Base-by-base conservation (phyloP, 2,797 vertebrate genomes). In the Buceros bicornis region DNA sequence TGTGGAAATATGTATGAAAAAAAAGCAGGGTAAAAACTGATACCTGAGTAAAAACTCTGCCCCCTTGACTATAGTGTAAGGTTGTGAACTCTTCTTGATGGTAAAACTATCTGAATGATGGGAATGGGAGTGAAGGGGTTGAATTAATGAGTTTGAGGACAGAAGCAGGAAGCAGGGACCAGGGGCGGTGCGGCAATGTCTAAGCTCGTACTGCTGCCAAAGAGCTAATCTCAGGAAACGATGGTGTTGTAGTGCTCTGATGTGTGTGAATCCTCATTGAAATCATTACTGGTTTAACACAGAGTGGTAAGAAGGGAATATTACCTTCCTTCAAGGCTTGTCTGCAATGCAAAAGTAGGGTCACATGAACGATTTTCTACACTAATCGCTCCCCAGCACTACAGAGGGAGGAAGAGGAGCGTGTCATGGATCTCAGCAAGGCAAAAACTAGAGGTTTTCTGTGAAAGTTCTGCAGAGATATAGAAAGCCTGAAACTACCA, bases 371-470 rank as follows among this genome's bases (percentile, higher is more conserved):
- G 3, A 37, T 64, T 86, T 91, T 67, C 72, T 28, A 24, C 31
- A 72, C 29, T 76, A 74, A 71, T 26, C 51, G 18, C 8, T 82
- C 48, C 62, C 47, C 29, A 26, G 58, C 54, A 28, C 22, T 45
- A 6, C 53, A 37, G 47, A 71, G 19, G 22, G 28, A 79, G 25
- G 43, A 88, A 50, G 28, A 77, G 58, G n/a, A 54, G 13, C 1
- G 1, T 67, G 31, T 31, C 1, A 0, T 37, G 45, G 19, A n/a
- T 71, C 42, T 71, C 40, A 35, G 25, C 0, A 3, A 78, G 33
- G 13, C 37, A 78, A 77, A 90, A 84, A 1, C 7, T 16, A 48
- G 26, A 69, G 16, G 1, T 71, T 74, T 83, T 72, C 56, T 29
- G 80, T 53, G 47, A 80, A 82, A 73, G 16, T 60, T 58, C 42